These are phyloP conservation scores for Apantesis nais DNA, from an alignment of 2,888 invertebrate genomes.

Conservation along the genomic window DNA sequence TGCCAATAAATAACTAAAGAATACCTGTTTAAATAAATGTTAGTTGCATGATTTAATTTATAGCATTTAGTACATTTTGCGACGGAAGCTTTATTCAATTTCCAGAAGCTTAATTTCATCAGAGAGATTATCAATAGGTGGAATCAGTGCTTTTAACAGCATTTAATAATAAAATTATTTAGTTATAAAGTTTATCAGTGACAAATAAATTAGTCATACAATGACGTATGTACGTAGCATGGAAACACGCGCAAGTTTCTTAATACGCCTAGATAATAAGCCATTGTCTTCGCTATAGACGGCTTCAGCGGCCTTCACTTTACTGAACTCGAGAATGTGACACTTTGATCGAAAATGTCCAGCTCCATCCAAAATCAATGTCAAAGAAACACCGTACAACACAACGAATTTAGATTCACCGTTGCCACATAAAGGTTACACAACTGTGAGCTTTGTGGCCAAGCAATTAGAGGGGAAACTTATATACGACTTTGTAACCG, in stretches of 20 bases:
- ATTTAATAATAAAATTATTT: slow-evolving; percentile 1
- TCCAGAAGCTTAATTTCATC: neutral
- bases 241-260: slow-evolving; percentile 43
- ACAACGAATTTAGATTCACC: slow-evolving; percentile 66
- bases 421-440: slow-evolving; percentile 46
- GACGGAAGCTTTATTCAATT: neutral
- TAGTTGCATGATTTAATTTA: neutral
- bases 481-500: slow-evolving; percentile 36
- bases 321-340: slow-evolving; percentile 53
- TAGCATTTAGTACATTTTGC: slow-evolving; percentile 6
- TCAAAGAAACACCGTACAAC: slow-evolving; percentile 74
- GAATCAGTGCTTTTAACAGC: neutral
- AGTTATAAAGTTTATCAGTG: slow-evolving; percentile 12
- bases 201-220: slow-evolving; percentile 22
- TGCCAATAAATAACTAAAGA: neutral
- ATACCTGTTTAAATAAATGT: neutral
- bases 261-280: slow-evolving; percentile 52
- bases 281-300: slow-evolving; percentile 55
- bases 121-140: too few species aligned
- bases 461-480: slow-evolving; percentile 42
- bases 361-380: slow-evolving; percentile 75
- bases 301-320: slow-evolving; percentile 57
- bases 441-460: slow-evolving; percentile 57
- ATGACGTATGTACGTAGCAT: slow-evolving; percentile 37
- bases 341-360: slow-evolving; percentile 66